A percentile compares a stretch with the other conserved stretches of the same genome.
Conservation (phyloP, 2,797 vertebrate genomes). For the Girardinus metallicus region DNA sequence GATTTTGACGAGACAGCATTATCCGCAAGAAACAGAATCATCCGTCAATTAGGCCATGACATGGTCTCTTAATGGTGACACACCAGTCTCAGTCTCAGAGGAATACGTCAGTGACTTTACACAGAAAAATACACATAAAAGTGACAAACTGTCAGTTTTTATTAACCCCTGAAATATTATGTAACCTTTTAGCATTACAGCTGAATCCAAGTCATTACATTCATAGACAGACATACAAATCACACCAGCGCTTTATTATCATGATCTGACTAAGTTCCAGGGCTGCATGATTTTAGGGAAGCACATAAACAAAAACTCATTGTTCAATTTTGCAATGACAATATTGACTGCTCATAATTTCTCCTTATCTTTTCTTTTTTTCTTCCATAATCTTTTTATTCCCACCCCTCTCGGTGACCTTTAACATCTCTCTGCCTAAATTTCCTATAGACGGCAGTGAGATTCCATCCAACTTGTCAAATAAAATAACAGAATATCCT, state of each 20-base stretch:
- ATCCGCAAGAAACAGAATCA: constrained; percentile 65
- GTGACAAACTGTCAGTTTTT: constrained; percentile 42
- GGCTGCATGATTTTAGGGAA: not conserved
- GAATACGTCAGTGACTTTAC: constrained; percentile 52
- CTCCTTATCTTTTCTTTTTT: not conserved
- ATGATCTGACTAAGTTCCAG: too few species aligned
- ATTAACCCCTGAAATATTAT: constrained; percentile 31
- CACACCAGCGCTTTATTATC: not conserved
- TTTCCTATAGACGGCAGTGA: not conserved
- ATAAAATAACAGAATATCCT: not conserved
- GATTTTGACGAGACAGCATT: constrained; percentile 49
- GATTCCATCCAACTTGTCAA: not conserved
- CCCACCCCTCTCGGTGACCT: not conserved
- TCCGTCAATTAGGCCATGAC: constrained; percentile 68
- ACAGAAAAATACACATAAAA: constrained; percentile 44
- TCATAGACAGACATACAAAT: not conserved
- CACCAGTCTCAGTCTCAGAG: constrained; percentile 38
- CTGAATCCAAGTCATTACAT: constrained; percentile 8
- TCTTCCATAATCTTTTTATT: not conserved
- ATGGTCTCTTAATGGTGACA: constrained; percentile 58
- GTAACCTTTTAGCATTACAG: not conserved
- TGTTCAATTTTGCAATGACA: not conserved
- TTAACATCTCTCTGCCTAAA: not conserved
- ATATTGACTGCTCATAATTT: not conserved
- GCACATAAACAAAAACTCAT: not conserved